Evolutionary conservation across 2,888 invertebrate species (phyloP).

Genomic region (Bursaphelenchus okinawaensis): DNA sequence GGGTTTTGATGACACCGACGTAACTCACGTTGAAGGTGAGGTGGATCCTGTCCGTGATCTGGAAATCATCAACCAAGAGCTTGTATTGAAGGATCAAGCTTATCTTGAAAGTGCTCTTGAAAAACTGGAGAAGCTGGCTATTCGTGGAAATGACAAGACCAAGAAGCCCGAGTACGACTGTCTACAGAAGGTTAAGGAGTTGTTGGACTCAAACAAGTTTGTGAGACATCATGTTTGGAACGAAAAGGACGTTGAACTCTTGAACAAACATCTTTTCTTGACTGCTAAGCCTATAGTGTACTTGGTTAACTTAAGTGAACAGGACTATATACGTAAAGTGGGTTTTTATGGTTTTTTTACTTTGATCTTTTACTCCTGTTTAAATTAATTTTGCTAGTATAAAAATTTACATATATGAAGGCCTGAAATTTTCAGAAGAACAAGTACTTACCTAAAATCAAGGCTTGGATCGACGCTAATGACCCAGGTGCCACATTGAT

Average conservation of each 20-base stretch:
- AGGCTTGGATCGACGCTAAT: constrained; percentile 88
- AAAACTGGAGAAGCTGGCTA: constrained; percentile 73
- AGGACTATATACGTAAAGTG: constrained; percentile 87
- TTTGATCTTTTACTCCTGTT: constrained; percentile 5
- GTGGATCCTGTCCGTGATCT: constrained; percentile 93
- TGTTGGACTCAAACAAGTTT: constrained; percentile 81
- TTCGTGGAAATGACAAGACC: constrained; percentile 83
- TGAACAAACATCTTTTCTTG: constrained; percentile 86
- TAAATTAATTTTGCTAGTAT: too few species aligned
- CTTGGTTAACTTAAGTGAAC: constrained; percentile 90
- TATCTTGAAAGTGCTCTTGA: constrained; percentile 76
- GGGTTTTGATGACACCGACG: constrained; percentile 93
- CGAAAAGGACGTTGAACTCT: constrained; percentile 49
- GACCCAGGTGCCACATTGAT: constrained; percentile 70
- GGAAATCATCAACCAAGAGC: constrained; percentile 89
- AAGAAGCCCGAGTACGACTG: constrained; percentile 90
- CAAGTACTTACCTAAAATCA: constrained; percentile 77
- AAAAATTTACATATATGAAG: too few species aligned
- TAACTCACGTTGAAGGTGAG: constrained; percentile 96
- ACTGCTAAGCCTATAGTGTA: constrained; percentile 97
- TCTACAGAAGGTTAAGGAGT: constrained; percentile 74
- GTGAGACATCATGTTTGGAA: constrained; percentile 71
- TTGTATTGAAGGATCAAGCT: constrained; percentile 84
- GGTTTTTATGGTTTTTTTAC: not conserved
- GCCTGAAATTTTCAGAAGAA: constrained; percentile 41